phyloP scores from a whole-genome alignment of 1,140 invertebrate genomes.

The Phthorimaea operculella region DNA sequence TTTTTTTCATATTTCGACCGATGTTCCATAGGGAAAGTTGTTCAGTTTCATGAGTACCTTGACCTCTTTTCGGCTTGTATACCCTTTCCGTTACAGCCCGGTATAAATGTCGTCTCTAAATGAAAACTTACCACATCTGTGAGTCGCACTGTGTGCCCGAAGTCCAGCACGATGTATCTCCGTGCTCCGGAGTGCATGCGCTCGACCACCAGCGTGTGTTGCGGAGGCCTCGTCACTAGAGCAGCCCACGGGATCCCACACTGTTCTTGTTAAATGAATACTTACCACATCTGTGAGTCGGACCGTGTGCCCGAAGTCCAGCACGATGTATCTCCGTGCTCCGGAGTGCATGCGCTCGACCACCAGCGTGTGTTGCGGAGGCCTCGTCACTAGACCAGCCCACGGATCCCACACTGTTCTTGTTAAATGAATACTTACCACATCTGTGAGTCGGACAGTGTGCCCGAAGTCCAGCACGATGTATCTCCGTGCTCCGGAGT shows the following conservation, averaged over 20 bases:
- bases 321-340: conserved; percentile 85
- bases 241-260: conserved; percentile 77
- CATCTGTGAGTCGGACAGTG: conserved; percentile 84
- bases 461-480: conserved; percentile 92
- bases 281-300: conserved; percentile 82
- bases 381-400: conserved; percentile 79
- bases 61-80: too few species aligned
- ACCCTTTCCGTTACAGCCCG: too few species aligned
- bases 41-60: too few species aligned
- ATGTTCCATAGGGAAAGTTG: too few species aligned
- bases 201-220: conserved; percentile 89
- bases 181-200: conserved; percentile 90
- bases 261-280: conserved; percentile 43
- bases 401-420: conserved; percentile 71
- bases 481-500: conserved; percentile 87
- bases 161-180: conserved; percentile 90
- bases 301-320: conserved; percentile 89
- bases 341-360: conserved; percentile 94
- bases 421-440: conserved; percentile 17
- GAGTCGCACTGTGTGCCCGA: conserved; percentile 84
- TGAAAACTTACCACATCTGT: conserved; percentile 72
- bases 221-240: conserved; percentile 78
- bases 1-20: too few species aligned
- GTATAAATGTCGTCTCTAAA: too few species aligned
- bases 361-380: conserved; percentile 85